phyloP scores from a whole-genome alignment of 2,797 vertebrate species.

The Masticophis lateralis region DNA sequence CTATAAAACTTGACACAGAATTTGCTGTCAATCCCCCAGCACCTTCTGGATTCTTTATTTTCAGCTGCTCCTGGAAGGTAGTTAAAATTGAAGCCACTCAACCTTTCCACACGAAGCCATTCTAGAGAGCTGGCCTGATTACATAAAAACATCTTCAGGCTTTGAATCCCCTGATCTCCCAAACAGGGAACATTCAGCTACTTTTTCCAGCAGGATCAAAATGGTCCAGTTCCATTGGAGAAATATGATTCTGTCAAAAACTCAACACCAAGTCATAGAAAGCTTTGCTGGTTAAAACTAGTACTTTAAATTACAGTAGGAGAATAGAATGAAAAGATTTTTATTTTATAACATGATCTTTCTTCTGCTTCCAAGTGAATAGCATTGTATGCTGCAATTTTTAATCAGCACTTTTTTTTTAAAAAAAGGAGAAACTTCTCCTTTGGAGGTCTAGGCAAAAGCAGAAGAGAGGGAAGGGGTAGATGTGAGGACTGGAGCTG shows the following conservation, averaged over 20 bases:
- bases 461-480: background rate
- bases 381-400: background rate
- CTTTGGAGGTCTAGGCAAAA: background rate
- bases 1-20: background rate
- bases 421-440: background rate
- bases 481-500: background rate
- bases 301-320: background rate
- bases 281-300: background rate
- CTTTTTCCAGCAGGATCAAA: background rate
- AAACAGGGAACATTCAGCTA: background rate
- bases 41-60: background rate
- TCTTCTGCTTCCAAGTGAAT: background rate
- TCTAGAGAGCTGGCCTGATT: background rate
- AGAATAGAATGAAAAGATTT: background rate
- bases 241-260: background rate
- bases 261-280: background rate
- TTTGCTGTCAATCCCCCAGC: background rate
- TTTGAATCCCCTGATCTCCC: background rate
- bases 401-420: background rate
- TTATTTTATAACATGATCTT: background rate
- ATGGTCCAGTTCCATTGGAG: background rate
- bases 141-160: background rate
- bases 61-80: background rate
- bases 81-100: background rate
- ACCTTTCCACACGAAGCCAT: background rate